Conservation (phyloP, 2,113 vertebrate genomes). For the Gila orcuttii region DNA sequence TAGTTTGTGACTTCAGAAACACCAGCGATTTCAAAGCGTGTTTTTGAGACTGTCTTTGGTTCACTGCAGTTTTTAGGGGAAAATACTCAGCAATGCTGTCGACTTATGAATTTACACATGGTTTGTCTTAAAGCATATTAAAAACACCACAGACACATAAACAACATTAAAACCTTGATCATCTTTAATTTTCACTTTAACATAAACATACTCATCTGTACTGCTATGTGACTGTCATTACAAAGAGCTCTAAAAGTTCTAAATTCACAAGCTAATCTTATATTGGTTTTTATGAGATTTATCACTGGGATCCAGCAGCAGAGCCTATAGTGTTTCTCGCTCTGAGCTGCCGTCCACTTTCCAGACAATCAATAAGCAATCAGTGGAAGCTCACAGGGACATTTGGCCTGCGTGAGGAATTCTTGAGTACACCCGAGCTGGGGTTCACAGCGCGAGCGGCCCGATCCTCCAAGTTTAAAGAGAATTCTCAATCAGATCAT, state of each 20-base stretch:
- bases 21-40: too few species aligned
- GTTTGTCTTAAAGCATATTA: too few species aligned
- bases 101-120: too few species aligned
- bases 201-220: not conserved
- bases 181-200: too few species aligned
- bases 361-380: conserved; percentile 54
- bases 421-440: conserved; percentile 31
- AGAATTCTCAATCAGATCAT: conserved; percentile 63
- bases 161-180: too few species aligned
- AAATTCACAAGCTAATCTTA: conserved; percentile 39
- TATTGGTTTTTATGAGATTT: conserved; percentile 22
- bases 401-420: conserved; percentile 30
- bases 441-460: conserved; percentile 51
- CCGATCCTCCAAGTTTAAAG: conserved; percentile 49
- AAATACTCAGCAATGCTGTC: too few species aligned
- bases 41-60: too few species aligned
- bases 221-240: conserved; percentile 1
- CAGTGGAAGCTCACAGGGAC: conserved; percentile 24
- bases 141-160: too few species aligned
- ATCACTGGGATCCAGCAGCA: not conserved
- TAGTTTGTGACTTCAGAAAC: too few species aligned
- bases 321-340: conserved; percentile 6
- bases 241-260: conserved; percentile 26
- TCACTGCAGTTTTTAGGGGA: too few species aligned
- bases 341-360: not conserved